Evolutionary conservation across 2,797 vertebrate genomes (phyloP), one percentile per base, ranked within the genome.

Genomic region (Philypnodon macrostomus): DNA sequence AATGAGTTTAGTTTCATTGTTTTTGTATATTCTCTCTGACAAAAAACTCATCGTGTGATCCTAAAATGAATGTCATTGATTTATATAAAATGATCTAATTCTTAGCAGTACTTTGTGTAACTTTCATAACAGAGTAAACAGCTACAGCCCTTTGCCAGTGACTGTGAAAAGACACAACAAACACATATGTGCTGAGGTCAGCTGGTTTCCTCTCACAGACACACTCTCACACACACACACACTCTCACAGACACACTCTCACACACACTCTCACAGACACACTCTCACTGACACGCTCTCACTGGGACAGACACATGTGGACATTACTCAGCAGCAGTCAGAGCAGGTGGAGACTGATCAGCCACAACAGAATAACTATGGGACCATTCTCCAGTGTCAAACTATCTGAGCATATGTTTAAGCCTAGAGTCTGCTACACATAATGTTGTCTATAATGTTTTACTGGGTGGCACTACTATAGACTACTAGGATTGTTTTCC

Each of bases 231-330:
- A 40, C 72, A 51, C n/a, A n/a, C n/a, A n/a, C 81, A 87, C 77
- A 81, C 73, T 67, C 26, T 11, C 67, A 51, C n/a, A n/a, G n/a
- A n/a, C 81, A 87, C 77, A 80, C n/a, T n/a, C n/a, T n/a, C n/a
- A n/a, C n/a, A n/a, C n/a, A n/a, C n/a, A n/a, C n/a, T n/a, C 37
- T 9, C 46, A 34, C 63, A 9, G 26, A 55, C 4, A 32, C 48
- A 2, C 49, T 44, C 42, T 69, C 39, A 33, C 61, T 9, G 26
- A 53, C 3, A 30, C 48, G 2, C 49, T 46, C 45, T 68, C 69
- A 40, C 72, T 67, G 29, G n/a, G 68, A 51, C 81, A 87, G 68
- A 51, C 81, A 87, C 77, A 81, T 79, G 78, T 63, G 73, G 63
- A 41, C 66, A 53, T 79, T 63, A 64, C 54, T 83, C 75, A 68